Evolutionary conservation across 53 echinoderm and acorn worm genomes (phyloP), one percentile per base, ranked within the genome.

Genomic region (Paracentrotus lividus): DNA sequence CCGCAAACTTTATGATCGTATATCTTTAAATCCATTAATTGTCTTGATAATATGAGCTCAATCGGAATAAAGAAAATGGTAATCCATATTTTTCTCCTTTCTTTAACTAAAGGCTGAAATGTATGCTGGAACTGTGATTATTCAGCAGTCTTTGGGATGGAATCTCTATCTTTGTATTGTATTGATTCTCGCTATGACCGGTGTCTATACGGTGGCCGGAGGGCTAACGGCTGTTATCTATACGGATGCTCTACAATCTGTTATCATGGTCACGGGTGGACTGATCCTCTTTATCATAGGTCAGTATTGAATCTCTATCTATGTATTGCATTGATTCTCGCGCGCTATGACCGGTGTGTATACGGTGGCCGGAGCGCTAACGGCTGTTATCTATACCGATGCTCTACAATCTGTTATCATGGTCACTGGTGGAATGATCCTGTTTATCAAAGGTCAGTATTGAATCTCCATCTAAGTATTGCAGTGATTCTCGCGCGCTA

Each of bases 41-140:
- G n/a, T n/a, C n/a, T n/a, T n/a, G n/a, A n/a, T n/a, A n/a, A n/a
- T n/a, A n/a, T n/a, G n/a, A n/a, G n/a, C n/a, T n/a, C n/a, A n/a
- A n/a, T n/a, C n/a, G n/a, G n/a, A n/a, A n/a, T n/a, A n/a, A n/a
- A n/a, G n/a, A n/a, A n/a, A n/a, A n/a, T n/a, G n/a, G n/a, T n/a
- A n/a, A n/a, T n/a, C n/a, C n/a, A n/a, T n/a, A n/a, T n/a, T n/a
- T n/a, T n/a, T n/a, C n/a, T 77, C 21, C 18, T 18, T 38, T 77
- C 38, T 42, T 26, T 42, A 0, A 16, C 9, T 26, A n/a, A 85
- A 97, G 97, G 93, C 95, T 47, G 97, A 97, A 64, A 97, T 97
- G 97, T 97, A 96, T n/a, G 95, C 97, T 10, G 97, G 97, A 42
- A 88, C 95, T 8, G 85, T 97, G n/a, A 96, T 97, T 57, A 97